Conservation (phyloP, 1,140 invertebrate species). For the Zelostemma sp. region DNA sequence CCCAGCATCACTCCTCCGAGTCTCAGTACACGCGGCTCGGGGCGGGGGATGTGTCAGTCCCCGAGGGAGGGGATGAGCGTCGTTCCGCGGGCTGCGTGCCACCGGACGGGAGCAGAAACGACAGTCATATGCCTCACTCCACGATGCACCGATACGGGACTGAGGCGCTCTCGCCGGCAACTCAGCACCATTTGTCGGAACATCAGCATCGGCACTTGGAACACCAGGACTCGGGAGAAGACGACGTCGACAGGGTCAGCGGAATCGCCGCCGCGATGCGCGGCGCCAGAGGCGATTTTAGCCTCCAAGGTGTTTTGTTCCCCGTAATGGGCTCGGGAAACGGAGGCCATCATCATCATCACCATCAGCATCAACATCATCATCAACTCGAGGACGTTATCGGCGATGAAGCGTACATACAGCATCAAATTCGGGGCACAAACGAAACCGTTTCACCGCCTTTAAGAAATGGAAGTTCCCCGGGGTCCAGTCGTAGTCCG, state of each 20-base stretch:
- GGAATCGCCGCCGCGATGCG: conserved; percentile 57
- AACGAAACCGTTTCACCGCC: conserved; percentile 49
- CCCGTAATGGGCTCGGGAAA: conserved; percentile 30
- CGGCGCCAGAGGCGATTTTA: conserved; percentile 47
- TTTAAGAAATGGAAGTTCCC: conserved; percentile 60
- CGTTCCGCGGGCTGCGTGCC: conserved; percentile 50
- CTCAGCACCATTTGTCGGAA: conserved; percentile 39
- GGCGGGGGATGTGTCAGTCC: conserved; percentile 55
- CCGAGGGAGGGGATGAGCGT: conserved; percentile 61
- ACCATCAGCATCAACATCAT: conserved; percentile 52
- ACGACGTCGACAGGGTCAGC: conserved; percentile 46
- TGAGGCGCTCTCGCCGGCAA: conserved; percentile 59
- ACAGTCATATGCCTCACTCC: conserved; percentile 65
- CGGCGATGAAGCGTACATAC: conserved; percentile 53
- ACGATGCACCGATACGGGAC: conserved; percentile 63
- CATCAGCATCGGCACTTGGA: conserved; percentile 40
- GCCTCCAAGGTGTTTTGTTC: conserved; percentile 49
- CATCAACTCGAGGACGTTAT: conserved; percentile 60
- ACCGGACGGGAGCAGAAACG: conserved; percentile 53
- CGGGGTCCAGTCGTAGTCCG: conserved; percentile 61
- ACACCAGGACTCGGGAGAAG: conserved; percentile 39
- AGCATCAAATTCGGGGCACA: conserved; percentile 53
- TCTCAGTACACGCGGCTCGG: conserved; percentile 46
- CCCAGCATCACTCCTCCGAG: conserved; percentile 26
- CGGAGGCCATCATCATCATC: not conserved